Evolutionary conservation across 2,888 invertebrate genomes (phyloP).

Genomic region (Drosophila borealis): DNA sequence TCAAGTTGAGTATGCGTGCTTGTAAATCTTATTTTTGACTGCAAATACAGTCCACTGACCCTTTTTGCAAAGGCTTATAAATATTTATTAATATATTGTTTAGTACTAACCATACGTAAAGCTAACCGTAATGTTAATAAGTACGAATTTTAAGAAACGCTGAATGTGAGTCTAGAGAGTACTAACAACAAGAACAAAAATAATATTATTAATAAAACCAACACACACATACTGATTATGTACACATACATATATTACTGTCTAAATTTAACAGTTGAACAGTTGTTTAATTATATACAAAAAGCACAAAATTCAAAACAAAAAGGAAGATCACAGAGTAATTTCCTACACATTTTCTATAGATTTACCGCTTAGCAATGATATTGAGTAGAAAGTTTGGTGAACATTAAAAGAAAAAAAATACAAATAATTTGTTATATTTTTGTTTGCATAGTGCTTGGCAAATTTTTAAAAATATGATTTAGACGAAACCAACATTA

Average conservation of each 20-base stretch:
- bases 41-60: slow-evolving; percentile 15
- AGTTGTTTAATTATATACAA: slow-evolving; percentile 32
- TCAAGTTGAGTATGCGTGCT: slow-evolving; percentile 33
- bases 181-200: slow-evolving; percentile 39
- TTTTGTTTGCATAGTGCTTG: slow-evolving; percentile 71
- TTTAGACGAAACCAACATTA: slow-evolving; percentile 28
- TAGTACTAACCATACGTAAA: slow-evolving; percentile 69
- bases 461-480: slow-evolving; percentile 29
- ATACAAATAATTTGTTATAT: slow-evolving; percentile 31
- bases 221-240: slow-evolving; percentile 32
- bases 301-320: slow-evolving; percentile 16
- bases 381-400: slow-evolving; percentile 21
- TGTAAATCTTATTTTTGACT: slow-evolving; percentile 42
- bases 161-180: slow-evolving; percentile 79
- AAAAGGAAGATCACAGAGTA: slow-evolving; percentile 4
- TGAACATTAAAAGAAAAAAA: slow-evolving; percentile 14
- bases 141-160: slow-evolving; percentile 82
- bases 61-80: slow-evolving; percentile 28
- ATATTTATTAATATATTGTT: slow-evolving; percentile 30
- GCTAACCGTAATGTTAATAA: slow-evolving; percentile 72
- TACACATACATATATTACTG: slow-evolving; percentile 65
- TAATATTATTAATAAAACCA: slow-evolving; percentile 9
- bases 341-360: slow-evolving; percentile 56
- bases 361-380: slow-evolving; percentile 61
- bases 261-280: slow-evolving; percentile 52